phyloP scores from a whole-genome alignment of 1,140 invertebrate species.

The Nephila pilipes region DNA sequence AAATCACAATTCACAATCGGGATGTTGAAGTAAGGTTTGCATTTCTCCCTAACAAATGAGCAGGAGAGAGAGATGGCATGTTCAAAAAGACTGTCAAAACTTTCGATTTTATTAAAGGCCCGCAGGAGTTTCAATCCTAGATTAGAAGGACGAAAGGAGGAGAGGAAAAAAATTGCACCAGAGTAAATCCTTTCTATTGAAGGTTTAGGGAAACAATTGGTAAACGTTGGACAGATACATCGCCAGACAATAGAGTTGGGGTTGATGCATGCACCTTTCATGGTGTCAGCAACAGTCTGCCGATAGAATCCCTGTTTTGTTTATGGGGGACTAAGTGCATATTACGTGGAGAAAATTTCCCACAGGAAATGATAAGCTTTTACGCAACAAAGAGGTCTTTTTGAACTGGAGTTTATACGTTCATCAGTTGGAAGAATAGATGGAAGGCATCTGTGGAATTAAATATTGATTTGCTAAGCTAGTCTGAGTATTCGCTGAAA shows the following conservation, averaged over 20 bases:
- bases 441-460: too few species aligned
- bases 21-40: background rate
- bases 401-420: too few species aligned
- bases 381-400: too few species aligned
- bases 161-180: background rate
- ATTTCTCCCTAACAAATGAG: conserved; percentile 37
- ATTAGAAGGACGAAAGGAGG: background rate
- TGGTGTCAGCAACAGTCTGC: conserved; percentile 24
- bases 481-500: too few species aligned
- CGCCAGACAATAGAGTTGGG: conserved; percentile 1
- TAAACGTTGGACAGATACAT: background rate
- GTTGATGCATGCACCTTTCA: conserved; percentile 55
- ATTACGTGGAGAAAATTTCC: background rate
- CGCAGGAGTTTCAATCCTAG: background rate
- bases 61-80: background rate
- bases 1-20: conserved; percentile 9
- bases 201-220: background rate
- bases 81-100: conserved; percentile 57
- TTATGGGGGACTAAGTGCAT: background rate
- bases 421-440: too few species aligned
- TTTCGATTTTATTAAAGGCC: conserved; percentile 43
- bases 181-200: background rate
- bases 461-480: too few species aligned
- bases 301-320: background rate
- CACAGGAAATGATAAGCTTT: too few species aligned